Base-by-base conservation (phyloP, 2,888 invertebrate genomes). In the Synergus itoensis region DNA sequence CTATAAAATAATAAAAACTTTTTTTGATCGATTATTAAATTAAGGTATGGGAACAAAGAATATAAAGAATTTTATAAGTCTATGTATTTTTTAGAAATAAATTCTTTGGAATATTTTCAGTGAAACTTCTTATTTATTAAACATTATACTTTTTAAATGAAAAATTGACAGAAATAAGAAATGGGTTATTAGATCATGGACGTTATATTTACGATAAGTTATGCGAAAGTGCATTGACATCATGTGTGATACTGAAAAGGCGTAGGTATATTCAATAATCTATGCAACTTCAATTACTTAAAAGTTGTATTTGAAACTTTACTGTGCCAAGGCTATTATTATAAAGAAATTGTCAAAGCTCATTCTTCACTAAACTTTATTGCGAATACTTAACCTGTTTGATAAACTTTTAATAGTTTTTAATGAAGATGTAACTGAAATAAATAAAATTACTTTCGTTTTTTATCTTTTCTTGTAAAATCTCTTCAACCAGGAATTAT, bases 251-350 rank as follows among this genome's bases (percentile, higher is more conserved):
- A 40, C 48, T 77, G 16, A 75, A 45, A 63, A 77, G 41, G 18
- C 28, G 40, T 77, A 60, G 21, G 36, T 36, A 36, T 36, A 48
- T 53, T 77, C 0, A 14, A 63, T 28, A 36, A 64, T 36, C 16
- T 77, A 53, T 64, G 40, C 40, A 36, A 64, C 4, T 53, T 77
- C 28, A 67, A 77, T 77, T 63, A 67, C 57, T 53, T 53, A 53
- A 73, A 73, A n/a, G 73, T 73, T 36, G 53, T 16, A 16, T 73
- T 73, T 40, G n/a, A 14, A n/a, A 73, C 28, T 73, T 28, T 36
- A 53, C 16, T 53, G 36, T 79, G 60, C 57, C 48, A 77, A 67
- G 63, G 69, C 67, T 63, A 21, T 43, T n/a, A 77, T 57, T 65
- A 40, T 77, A 9, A 21, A 77, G 5, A 77, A 77, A 65, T 77